Percentiles rank a stretch among this genome's conserved stretches.
Evolutionary conservation across 1,140 invertebrate genomes (phyloP).

Genomic region (Sminthurinus signatus): DNA sequence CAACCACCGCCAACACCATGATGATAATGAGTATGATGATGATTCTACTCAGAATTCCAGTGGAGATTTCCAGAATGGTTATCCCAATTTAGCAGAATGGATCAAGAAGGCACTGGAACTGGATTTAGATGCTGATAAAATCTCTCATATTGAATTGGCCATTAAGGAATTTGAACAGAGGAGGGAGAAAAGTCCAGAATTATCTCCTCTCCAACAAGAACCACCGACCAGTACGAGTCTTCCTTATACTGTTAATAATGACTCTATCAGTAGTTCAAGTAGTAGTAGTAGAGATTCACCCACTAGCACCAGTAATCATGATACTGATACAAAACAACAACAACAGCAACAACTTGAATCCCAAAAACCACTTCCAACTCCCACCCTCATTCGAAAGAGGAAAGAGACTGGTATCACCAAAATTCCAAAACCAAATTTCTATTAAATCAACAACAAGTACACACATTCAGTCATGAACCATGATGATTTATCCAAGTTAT

Average conservation of each 20-base stretch:
- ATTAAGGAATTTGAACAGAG: conserved; percentile 38
- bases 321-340: too few relatives aligned
- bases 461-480: too few relatives aligned
- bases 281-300: too few relatives aligned
- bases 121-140: conserved; percentile 37
- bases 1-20: neutral
- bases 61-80: conserved; percentile 1
- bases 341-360: too few relatives aligned
- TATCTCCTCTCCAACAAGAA: too few relatives aligned
- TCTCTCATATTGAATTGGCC: conserved; percentile 39
- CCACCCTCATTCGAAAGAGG: conserved; percentile 20
- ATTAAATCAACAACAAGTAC: conserved; percentile 22
- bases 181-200: conserved; percentile 18
- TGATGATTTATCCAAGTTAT: too few relatives aligned
- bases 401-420: conserved; percentile 38
- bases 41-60: neutral
- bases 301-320: too few relatives aligned
- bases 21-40: neutral
- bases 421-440: conserved; percentile 41
- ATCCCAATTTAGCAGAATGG: conserved; percentile 29
- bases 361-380: too few relatives aligned
- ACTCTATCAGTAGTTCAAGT: neutral
- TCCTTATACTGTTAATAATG: conserved; percentile 20
- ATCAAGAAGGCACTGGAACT: conserved; percentile 38
- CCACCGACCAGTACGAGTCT: conserved; percentile 17